phyloP scores from a whole-genome alignment of 2,797 vertebrate genomes.

The Lagorchestes hirsutus region DNA sequence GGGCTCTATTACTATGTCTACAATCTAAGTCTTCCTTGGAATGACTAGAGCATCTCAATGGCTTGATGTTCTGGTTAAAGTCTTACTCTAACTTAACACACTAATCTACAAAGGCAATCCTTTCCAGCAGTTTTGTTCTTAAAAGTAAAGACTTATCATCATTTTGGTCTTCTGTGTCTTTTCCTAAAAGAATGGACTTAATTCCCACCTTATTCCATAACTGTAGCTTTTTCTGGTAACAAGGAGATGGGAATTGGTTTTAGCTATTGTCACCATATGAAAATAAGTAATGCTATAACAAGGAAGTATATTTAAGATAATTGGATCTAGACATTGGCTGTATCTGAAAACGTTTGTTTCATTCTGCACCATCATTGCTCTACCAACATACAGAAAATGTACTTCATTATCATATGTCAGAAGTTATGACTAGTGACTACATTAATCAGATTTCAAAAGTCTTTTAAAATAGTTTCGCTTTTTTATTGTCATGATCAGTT shows the following conservation, averaged over 20 bases:
- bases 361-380: not conserved
- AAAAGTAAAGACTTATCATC: not conserved
- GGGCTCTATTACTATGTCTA: not conserved
- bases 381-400: not conserved
- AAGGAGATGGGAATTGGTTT: not conserved
- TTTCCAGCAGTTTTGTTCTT: not conserved
- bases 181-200: not conserved
- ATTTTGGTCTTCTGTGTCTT: not conserved
- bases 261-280: not conserved
- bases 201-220: not conserved
- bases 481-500: not conserved
- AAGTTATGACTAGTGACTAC: not conserved
- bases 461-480: not conserved
- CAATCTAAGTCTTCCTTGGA: not conserved
- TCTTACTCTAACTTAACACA: not conserved
- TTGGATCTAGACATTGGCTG: not conserved
- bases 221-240: not conserved
- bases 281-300: not conserved
- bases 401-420: not conserved
- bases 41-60: not conserved
- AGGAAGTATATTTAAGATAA: not conserved
- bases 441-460: not conserved
- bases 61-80: not conserved
- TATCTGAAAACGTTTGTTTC: not conserved
- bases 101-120: not conserved